Base-by-base conservation (phyloP, 2,888 invertebrate genomes). In the Diaphora mendica region DNA sequence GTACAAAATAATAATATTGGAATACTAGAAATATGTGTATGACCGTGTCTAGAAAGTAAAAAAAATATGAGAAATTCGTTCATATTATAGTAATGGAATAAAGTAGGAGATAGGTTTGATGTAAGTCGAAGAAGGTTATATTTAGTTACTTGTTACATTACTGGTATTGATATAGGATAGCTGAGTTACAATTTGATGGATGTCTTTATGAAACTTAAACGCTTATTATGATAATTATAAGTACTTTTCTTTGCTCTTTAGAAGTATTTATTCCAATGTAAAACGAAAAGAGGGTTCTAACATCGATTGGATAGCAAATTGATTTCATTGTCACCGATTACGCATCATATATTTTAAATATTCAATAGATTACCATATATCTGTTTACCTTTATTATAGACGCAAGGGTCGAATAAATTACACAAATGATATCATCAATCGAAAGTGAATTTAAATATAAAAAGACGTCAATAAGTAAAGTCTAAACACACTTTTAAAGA, bases 381-480 rank as follows among this genome's bases (percentile, higher is more conserved):
- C 35, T 59, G 26, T 70, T 69, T n/a, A 65, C 73, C 33, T 62
- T 62, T 68, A 44, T 55, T 35, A 55, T 51, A 33, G 39, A 64
- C 23, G 26, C 17, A 7, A 66, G 44, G 70, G 70, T 77, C 59
- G 74, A 73, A 74, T 64, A 68, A 69, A 77, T 74, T 70, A 77
- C 68, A 55, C 66, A 33, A 74, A 71, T 77, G 39, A 55, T 66
- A 48, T 66, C 76, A 81, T 79, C 76, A 76, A 82, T 82, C 74
- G 69, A 78, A 67, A 72, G 13, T 64, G 66, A 74, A 82, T 83
- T 83, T 83, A 69, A 82, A 83, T 84, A 80, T 84, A 75, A 84
- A 83, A 78, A 79, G 76, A 78, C 75, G 81, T 84, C 79, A 76
- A 84, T 84, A 82, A 70, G 80, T 72, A 75, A 74, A 80, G 70